Evolutionary conservation across 2,113 vertebrate genomes (phyloP).

Genomic region (Coptodon rendalli): DNA sequence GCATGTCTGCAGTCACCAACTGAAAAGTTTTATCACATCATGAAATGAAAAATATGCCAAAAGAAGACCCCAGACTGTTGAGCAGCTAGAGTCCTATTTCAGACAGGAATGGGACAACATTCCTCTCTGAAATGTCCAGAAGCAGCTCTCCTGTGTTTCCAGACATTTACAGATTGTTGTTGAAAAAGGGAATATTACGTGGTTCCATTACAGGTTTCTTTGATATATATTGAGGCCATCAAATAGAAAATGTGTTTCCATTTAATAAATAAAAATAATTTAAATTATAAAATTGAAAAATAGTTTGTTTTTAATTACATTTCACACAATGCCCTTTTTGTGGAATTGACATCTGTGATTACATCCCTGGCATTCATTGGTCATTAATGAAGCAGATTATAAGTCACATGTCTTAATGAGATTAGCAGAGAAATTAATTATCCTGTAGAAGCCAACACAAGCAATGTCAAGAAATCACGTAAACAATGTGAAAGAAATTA

Average conservation of each 20-base stretch:
- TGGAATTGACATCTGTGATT: not conserved
- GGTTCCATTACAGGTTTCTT: not conserved
- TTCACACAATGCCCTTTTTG: not conserved
- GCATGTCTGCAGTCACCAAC: not conserved
- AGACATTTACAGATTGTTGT: not conserved
- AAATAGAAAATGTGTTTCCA: not conserved
- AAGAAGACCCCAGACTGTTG: not conserved
- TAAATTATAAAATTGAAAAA: not conserved
- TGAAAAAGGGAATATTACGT: not conserved
- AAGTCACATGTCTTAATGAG: not conserved
- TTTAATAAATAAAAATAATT: not conserved
- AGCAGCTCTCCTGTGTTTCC: not conserved
- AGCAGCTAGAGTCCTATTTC: not conserved
- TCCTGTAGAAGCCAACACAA: not conserved
- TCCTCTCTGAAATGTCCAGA: not conserved
- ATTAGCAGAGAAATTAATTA: not conserved
- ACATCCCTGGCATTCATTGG: not conserved
- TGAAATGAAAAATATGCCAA: not conserved
- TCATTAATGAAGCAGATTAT: not conserved
- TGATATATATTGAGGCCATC: not conserved
- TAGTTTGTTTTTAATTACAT: not conserved
- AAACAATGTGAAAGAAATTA: not conserved
- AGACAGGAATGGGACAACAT: not conserved
- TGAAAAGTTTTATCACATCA: not conserved
- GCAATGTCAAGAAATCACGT: not conserved